These are phyloP conservation scores for Tokudaia tokunoshimensis DNA, from an alignment of 2,797 vertebrate species.

Conservation along the genomic window DNA sequence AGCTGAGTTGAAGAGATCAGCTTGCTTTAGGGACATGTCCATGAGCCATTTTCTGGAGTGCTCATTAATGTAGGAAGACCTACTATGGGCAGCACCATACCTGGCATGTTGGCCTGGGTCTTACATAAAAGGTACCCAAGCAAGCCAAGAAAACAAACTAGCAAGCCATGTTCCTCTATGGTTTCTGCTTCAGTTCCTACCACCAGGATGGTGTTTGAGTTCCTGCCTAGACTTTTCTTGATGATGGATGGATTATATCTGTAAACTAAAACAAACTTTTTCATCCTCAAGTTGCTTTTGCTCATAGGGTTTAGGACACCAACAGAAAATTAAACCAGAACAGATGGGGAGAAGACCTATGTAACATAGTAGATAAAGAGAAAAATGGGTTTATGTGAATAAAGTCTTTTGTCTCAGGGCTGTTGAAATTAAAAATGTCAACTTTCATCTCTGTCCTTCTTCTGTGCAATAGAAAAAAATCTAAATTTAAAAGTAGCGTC, in stretches of 20 bases:
- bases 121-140: not conserved
- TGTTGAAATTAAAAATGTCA: not conserved
- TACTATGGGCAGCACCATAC: not conserved
- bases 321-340: not conserved
- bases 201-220: not conserved
- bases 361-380: accelerated
- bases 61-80: not conserved
- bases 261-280: not conserved
- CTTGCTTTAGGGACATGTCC: not conserved
- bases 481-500: not conserved
- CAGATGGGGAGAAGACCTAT: too few relatives aligned
- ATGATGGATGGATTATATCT: not conserved
- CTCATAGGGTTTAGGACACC: not conserved
- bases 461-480: not conserved
- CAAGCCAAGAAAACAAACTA: not conserved
- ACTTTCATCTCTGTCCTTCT: not conserved
- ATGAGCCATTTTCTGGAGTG: not conserved
- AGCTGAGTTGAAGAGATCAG: not conserved
- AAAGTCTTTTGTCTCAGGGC: too few relatives aligned
- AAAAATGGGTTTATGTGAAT: not conserved
- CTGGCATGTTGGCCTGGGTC: too few relatives aligned
- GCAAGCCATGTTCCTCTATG: not conserved
- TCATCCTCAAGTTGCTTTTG: not conserved
- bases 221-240: not conserved
- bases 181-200: not conserved